phyloP scores from a whole-genome alignment of 1,140 invertebrate species.

The Agrilus planipennis region DNA sequence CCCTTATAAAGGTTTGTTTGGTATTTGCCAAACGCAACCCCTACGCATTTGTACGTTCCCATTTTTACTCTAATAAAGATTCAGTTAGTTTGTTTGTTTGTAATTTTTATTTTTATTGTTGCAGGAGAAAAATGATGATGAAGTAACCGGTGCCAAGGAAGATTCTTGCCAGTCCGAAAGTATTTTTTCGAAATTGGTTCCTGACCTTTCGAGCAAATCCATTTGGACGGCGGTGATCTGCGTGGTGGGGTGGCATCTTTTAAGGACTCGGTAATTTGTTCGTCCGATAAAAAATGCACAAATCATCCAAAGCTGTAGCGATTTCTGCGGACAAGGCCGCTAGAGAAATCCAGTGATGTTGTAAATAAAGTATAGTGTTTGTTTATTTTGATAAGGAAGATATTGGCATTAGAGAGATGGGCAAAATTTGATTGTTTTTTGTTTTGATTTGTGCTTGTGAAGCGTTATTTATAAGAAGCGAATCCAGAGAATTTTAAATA shows the following conservation, averaged over 20 bases:
- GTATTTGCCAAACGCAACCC: too few species aligned
- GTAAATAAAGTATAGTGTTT: constrained; percentile 14
- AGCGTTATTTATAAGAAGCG: too few species aligned
- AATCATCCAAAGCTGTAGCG: constrained; percentile 24
- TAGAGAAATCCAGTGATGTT: constrained; percentile 6
- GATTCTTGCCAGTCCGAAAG: background rate
- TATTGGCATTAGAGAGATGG: too few species aligned
- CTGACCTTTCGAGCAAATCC: constrained; percentile 24
- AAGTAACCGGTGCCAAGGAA: background rate
- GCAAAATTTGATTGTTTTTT: too few species aligned
- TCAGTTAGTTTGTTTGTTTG: background rate
- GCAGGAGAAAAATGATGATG: background rate
- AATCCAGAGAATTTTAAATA: too few species aligned
- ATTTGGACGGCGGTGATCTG: constrained; percentile 35
- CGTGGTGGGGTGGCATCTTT: constrained; percentile 28
- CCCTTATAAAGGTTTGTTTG: too few species aligned
- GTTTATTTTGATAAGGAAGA: too few species aligned
- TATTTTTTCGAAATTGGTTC: constrained; percentile 23
- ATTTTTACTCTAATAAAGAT: too few species aligned
- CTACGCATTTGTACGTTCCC: too few species aligned
- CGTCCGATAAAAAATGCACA: constrained; percentile 1
- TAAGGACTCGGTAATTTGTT: constrained; percentile 24
- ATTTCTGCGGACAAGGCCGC: constrained; percentile 10
- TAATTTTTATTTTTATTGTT: background rate
- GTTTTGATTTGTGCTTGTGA: too few species aligned